A percentile compares a stretch with the other conserved stretches of the same genome.
Conservation (phyloP, 2,113 vertebrate genomes). For the Thryonomys swinderianus region DNA sequence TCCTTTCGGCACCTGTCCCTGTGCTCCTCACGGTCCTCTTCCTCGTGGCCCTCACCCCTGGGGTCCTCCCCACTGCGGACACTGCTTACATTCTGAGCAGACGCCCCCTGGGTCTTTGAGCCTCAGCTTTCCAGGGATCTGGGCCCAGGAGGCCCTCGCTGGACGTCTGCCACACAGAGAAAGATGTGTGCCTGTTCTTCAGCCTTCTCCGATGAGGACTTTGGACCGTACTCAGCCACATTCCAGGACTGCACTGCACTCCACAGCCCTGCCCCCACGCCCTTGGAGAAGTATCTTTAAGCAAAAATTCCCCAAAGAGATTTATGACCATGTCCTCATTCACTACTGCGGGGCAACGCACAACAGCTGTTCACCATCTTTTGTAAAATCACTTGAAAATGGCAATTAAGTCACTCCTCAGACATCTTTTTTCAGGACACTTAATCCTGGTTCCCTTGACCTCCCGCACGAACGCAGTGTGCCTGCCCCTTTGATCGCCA, state of each 20-base stretch:
- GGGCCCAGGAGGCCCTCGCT: accelerated
- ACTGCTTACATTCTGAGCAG: background rate
- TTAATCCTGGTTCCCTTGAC: background rate
- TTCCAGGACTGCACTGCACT: background rate
- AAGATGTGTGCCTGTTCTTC: background rate
- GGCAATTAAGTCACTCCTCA: background rate
- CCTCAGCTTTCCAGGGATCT: background rate
- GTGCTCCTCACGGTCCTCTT: background rate
- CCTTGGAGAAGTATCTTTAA: background rate
- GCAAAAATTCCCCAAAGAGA: background rate
- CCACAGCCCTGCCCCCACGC: background rate
- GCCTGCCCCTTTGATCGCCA: background rate
- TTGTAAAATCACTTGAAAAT: background rate
- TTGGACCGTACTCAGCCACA: background rate
- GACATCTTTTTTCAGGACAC: background rate
- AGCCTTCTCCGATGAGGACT: background rate
- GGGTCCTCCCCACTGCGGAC: background rate
- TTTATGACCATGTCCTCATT: background rate
- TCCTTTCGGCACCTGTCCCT: background rate
- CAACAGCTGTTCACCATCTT: constrained; percentile 60
- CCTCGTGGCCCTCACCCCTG: background rate
- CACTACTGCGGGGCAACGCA: background rate
- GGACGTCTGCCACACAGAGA: accelerated
- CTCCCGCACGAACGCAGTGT: background rate
- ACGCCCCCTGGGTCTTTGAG: background rate